A percentile compares a stretch with the other conserved stretches of the same genome.
These are phyloP conservation scores for Parotocinclus haroldoi DNA, from an alignment of 2,797 vertebrate species.

Conservation along the genomic window DNA sequence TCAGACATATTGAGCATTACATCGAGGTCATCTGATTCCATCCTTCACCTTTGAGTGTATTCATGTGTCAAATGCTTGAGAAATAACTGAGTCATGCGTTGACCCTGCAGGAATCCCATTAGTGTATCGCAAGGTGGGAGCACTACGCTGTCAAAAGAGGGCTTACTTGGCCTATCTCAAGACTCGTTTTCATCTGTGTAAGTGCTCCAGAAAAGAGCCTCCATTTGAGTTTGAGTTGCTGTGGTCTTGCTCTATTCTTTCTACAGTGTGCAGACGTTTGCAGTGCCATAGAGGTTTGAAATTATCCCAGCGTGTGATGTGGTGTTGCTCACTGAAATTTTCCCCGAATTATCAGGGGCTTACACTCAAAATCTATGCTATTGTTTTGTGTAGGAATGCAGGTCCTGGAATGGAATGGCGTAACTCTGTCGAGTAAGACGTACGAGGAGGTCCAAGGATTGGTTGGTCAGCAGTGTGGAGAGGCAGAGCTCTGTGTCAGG, in stretches of 20 bases:
- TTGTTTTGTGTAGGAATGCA: conserved; percentile 83
- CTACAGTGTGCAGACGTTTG: not conserved
- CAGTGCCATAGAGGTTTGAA: conserved; percentile 9
- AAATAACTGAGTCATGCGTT: conserved; percentile 26
- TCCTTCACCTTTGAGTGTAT: conserved; percentile 13
- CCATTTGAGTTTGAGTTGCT: conserved; percentile 44
- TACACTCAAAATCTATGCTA: not conserved
- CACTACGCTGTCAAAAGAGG: conserved; percentile 77
- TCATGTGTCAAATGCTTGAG: conserved; percentile 29
- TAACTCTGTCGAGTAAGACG: conserved; percentile 87
- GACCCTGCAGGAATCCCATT: conserved; percentile 47
- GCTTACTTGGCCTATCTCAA: conserved; percentile 75
- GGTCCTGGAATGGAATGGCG: conserved; percentile 94
- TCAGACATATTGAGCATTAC: conserved; percentile 9
- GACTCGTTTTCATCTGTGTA: conserved; percentile 84
- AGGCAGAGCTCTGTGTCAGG: conserved; percentile 97
- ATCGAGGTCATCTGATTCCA: conserved; percentile 16
- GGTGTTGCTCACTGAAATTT: conserved; percentile 1
- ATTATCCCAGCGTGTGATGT: conserved; percentile 26
- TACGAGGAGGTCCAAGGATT: conserved; percentile 96
- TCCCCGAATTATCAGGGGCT: not conserved
- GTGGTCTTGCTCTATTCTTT: conserved; percentile 27
- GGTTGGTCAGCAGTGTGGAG: conserved; percentile 84
- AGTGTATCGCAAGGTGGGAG: conserved; percentile 68
- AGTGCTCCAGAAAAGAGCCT: conserved; percentile 63